Conservation (phyloP, 2,113 vertebrate genomes). For the Nanorana parkeri region DNA sequence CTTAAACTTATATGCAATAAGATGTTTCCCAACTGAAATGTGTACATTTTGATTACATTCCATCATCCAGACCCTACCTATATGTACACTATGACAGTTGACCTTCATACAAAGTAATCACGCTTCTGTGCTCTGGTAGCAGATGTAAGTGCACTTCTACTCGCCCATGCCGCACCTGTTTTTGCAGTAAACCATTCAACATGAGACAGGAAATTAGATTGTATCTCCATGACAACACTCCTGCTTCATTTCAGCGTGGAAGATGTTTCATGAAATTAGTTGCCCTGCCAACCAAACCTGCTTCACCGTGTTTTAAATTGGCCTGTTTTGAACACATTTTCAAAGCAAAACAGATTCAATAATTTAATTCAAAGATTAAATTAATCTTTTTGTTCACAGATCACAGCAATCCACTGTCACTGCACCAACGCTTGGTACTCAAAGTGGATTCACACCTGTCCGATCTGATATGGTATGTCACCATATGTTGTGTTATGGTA, state of each 20-base stretch:
- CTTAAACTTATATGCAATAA: conserved; percentile 32
- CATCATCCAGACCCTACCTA: not conserved
- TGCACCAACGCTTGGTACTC: too few species aligned
- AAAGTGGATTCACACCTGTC: too few species aligned
- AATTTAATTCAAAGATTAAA: too few species aligned
- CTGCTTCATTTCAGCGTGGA: not conserved
- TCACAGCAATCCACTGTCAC: too few species aligned
- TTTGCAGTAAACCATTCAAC: not conserved
- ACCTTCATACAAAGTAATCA: not conserved
- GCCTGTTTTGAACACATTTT: too few species aligned
- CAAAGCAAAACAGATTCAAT: too few species aligned
- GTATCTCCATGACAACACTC: not conserved
- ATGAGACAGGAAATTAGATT: not conserved
- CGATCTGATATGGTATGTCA: too few species aligned
- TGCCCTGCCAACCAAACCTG: too few species aligned
- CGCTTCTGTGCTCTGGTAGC: not conserved
- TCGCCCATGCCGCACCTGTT: not conserved
- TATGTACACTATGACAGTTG: not conserved
- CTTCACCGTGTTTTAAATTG: too few species aligned
- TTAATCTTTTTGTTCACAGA: too few species aligned
- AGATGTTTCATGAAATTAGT: too few species aligned
- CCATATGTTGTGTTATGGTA: too few species aligned
- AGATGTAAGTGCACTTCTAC: not conserved
- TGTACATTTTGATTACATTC: not conserved
- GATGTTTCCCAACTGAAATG: not conserved